Evolutionary conservation across 1,140 invertebrate species (phyloP).

Genomic region (Drepana arcuata): DNA sequence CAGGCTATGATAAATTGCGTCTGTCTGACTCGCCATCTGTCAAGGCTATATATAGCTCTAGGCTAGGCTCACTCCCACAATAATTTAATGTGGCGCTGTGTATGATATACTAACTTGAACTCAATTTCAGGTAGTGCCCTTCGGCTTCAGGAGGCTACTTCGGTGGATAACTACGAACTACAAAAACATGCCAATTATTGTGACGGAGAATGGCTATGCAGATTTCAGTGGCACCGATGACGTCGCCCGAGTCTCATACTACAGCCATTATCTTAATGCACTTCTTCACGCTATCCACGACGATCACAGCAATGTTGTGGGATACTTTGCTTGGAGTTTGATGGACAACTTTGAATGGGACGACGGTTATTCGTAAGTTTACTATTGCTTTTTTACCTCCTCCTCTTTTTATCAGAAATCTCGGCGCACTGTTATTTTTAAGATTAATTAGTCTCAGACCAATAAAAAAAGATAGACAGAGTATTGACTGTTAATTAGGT

Average conservation of each 20-base stretch:
- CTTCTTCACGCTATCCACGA: slow-evolving; percentile 62
- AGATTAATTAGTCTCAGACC: too few relatives aligned
- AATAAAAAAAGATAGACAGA: too few relatives aligned
- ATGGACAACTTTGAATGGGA: slow-evolving; percentile 86
- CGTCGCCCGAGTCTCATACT: slow-evolving; percentile 69
- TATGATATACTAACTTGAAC: too few relatives aligned
- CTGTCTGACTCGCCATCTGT: too few relatives aligned
- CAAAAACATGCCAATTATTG: slow-evolving; percentile 77
- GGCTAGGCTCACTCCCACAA: too few relatives aligned
- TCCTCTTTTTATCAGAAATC: too few relatives aligned
- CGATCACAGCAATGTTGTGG: slow-evolving; percentile 78
- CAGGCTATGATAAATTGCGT: too few relatives aligned
- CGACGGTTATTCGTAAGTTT: slow-evolving; percentile 73
- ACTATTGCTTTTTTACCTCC: slow-evolving; percentile 4
- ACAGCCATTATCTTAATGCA: slow-evolving; percentile 75
- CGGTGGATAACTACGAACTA: slow-evolving; percentile 80
- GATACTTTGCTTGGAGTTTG: slow-evolving; percentile 81
- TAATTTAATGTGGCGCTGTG: too few relatives aligned
- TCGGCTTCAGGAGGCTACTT: slow-evolving; percentile 64
- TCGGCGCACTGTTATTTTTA: too few relatives aligned
- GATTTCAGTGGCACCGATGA: slow-evolving; percentile 67
- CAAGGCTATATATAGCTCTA: too few relatives aligned
- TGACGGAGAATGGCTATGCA: slow-evolving; percentile 82
- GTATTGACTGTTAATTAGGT: too few relatives aligned
- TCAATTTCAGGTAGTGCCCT: slow-evolving; percentile 67